These are phyloP conservation scores for Rhea pennata DNA, from an alignment of 2,113 vertebrate species.

Conservation along the genomic window DNA sequence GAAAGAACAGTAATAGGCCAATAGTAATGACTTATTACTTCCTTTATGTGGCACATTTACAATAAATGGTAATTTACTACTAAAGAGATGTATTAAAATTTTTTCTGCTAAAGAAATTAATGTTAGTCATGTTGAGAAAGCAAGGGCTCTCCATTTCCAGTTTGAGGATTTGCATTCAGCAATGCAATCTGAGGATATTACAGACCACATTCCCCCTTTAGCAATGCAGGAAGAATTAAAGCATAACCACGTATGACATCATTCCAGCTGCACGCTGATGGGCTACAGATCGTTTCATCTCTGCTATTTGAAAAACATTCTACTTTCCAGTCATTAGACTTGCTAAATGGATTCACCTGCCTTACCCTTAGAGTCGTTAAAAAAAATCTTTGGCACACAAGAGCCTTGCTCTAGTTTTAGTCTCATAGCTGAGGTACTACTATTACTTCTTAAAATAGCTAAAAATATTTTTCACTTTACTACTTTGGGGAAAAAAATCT, in stretches of 20 bases:
- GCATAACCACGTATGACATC: constrained; percentile 76
- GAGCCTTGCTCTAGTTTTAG: neutral
- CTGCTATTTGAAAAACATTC: constrained; percentile 71
- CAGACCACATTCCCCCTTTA: constrained; percentile 44
- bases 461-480: neutral
- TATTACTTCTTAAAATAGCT: neutral
- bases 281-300: constrained; percentile 66
- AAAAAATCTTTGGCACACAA: neutral
- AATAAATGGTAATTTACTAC: constrained; percentile 83
- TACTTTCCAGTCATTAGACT: constrained; percentile 74
- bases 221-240: constrained; percentile 77
- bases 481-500: neutral
- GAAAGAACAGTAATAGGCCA: constrained; percentile 79
- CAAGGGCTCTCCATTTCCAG: constrained; percentile 64
- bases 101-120: constrained; percentile 74
- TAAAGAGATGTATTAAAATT: constrained; percentile 74
- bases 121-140: constrained; percentile 73
- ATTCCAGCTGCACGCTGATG: constrained; percentile 71
- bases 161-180: constrained; percentile 71
- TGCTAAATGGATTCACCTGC: constrained; percentile 69
- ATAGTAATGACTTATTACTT: constrained; percentile 82
- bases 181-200: constrained; percentile 63
- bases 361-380: constrained; percentile 49
- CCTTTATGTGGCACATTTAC: constrained; percentile 81
- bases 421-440: neutral